These are phyloP conservation scores for Hemicordylus capensis DNA, from an alignment of 2,113 vertebrate species.

Conservation along the genomic window DNA sequence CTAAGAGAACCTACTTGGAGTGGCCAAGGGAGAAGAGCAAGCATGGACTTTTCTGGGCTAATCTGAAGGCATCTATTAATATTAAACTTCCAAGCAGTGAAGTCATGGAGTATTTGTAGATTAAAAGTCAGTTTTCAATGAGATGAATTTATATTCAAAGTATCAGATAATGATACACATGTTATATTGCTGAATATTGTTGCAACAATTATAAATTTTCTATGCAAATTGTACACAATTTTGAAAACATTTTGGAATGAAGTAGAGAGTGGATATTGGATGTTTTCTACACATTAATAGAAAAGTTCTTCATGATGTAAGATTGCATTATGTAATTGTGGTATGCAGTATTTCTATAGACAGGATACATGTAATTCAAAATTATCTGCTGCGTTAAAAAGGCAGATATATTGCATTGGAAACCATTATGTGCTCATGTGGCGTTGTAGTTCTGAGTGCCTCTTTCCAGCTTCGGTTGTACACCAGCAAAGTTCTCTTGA, in stretches of 20 bases:
- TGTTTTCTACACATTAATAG: background rate
- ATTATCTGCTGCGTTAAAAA: background rate
- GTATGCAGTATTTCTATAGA: background rate
- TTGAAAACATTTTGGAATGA: background rate
- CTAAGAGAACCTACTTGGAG: constrained; percentile 84
- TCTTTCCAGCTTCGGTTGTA: no score
- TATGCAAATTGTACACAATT: background rate
- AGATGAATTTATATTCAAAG: background rate
- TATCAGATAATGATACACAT: no score
- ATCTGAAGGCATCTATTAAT: constrained; percentile 82
- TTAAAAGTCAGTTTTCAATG: background rate
- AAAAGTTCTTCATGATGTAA: background rate
- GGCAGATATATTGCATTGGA: background rate
- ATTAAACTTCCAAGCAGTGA: constrained; percentile 61
- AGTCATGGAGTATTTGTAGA: constrained; percentile 66
- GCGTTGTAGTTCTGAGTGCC: no score
- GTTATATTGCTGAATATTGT: background rate
- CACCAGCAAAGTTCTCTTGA: no score
- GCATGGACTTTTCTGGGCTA: constrained; percentile 86
- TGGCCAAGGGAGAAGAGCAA: constrained; percentile 89
- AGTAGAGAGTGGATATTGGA: background rate
- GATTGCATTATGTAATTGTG: background rate
- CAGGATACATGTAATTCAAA: background rate
- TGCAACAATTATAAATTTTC: background rate
- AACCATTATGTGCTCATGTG: background rate